Base-by-base conservation (phyloP, 2,113 vertebrate genomes). In the Penelope pileata region DNA sequence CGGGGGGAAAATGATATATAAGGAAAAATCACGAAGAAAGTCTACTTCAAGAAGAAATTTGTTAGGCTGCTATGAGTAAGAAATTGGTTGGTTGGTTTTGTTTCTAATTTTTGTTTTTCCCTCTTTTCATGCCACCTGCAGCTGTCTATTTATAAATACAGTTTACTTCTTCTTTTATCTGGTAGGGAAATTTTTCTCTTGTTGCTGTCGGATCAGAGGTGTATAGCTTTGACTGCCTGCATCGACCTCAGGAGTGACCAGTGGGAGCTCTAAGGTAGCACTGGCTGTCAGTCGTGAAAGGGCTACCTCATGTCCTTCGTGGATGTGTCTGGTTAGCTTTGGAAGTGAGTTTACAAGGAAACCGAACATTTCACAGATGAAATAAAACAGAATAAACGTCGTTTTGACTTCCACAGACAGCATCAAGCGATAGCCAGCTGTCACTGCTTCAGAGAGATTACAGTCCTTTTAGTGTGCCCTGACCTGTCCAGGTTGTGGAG, bases 11-110 rank as follows among this genome's bases (percentile, higher is more conserved):
- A 66, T 36, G 54, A 68, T 90, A 75, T 23, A 2, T 73, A 84
- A 91, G 90, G 94, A 68, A 91, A 96, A 93, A 82, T 51, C 68
- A 83, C 27, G 16, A 86, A 60, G 85, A 91, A 96, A 56, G 23
- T 62, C 83, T 85, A 70, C 89, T 93, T 91, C 34, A 23, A 29
- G 83, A 93, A 66, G 80, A 77, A 84, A 91, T 27, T n/a, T 86
- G 48, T 87, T 93, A 88, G 83, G 83, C 78, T 94, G 93, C 96
- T 91, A 92, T 68, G 81, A 95, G 97, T 82, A 97, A 83, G 93
- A 90, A 95, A 56, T 89, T 86, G 45, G 24, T 17, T n/a, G 11
- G 30, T 32, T 91, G 76, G 56, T 60, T 95, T 96, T 56, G 54
- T n/a, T 62, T 36, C 87, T 86, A 88, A 73, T 93, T 83, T 96